phyloP scores from a whole-genome alignment of 2,888 invertebrate genomes.

The Campoletis raptor region DNA sequence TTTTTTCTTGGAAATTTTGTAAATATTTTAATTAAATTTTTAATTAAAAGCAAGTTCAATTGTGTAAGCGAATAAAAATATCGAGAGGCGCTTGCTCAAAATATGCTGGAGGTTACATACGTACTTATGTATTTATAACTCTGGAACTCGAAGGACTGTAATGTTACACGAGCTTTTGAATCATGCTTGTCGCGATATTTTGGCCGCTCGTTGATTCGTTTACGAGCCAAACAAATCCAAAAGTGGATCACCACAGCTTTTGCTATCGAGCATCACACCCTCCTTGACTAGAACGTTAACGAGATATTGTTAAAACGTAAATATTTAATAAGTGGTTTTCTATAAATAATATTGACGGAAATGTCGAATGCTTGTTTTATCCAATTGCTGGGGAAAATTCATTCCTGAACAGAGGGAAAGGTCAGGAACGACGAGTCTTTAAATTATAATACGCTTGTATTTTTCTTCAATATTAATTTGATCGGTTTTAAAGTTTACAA shows the following conservation, averaged over 20 bases:
- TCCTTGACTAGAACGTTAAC: neutral
- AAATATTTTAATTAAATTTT: slow-evolving; percentile 1
- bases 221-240: slow-evolving; percentile 48
- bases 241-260: slow-evolving; percentile 49
- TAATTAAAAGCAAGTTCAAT: neutral
- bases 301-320: slow-evolving; percentile 24
- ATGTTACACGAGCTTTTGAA: slow-evolving; percentile 52
- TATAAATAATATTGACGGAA: slow-evolving; percentile 51
- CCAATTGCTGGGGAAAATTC: neutral
- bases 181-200: slow-evolving; percentile 51
- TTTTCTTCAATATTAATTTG: neutral
- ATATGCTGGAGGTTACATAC: slow-evolving; percentile 27
- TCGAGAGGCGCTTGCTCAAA: slow-evolving; percentile 52
- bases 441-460: neutral
- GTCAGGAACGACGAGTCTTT: slow-evolving; percentile 36
- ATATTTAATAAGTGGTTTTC: slow-evolving; percentile 38
- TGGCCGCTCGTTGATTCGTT: slow-evolving; percentile 63
- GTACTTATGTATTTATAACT: slow-evolving; percentile 70
- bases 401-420: slow-evolving; percentile 31
- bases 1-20: slow-evolving; percentile 12
- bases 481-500: neutral
- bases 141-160: slow-evolving; percentile 54
- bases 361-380: slow-evolving; percentile 32
- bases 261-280: slow-evolving; percentile 23
- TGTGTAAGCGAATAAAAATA: slow-evolving; percentile 62